These are phyloP conservation scores for Micropterix aruncella DNA, from an alignment of 2,888 invertebrate genomes.

Conservation along the genomic window DNA sequence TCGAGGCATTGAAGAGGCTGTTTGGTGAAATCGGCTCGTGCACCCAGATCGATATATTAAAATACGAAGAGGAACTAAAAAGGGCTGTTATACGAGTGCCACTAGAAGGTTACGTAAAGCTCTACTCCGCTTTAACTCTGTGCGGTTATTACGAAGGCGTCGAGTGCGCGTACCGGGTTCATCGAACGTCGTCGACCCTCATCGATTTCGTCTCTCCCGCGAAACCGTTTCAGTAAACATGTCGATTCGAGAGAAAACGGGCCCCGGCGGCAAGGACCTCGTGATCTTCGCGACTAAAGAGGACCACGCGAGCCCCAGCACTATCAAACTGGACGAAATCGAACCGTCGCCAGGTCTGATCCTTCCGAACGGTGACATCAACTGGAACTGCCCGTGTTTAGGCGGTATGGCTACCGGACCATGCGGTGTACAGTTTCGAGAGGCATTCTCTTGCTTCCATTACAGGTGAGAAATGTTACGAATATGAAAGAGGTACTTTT, in stretches of 20 bases:
- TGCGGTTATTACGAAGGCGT: constrained; percentile 27
- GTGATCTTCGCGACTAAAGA: constrained; percentile 72
- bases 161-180: constrained; percentile 37
- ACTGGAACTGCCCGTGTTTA: constrained; percentile 94
- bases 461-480: constrained; percentile 45
- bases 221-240: constrained; percentile 14
- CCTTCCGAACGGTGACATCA: constrained; percentile 74
- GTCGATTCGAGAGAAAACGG: constrained; percentile 31
- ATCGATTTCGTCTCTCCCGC: constrained; percentile 12
- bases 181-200: constrained; percentile 32
- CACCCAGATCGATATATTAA: background rate
- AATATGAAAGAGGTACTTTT: too few relatives aligned
- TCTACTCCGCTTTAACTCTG: constrained; percentile 41
- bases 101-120: constrained; percentile 34
- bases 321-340: constrained; percentile 51
- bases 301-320: constrained; percentile 62
- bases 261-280: constrained; percentile 56
- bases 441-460: constrained; percentile 92
- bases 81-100: constrained; percentile 42
- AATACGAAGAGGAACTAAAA: background rate
- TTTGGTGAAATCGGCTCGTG: background rate
- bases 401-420: constrained; percentile 98
- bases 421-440: constrained; percentile 84
- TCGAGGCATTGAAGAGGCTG: background rate
- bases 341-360: constrained; percentile 71